These are phyloP conservation scores for Tipula confusa DNA, from an alignment of 2,888 invertebrate genomes.

Conservation along the genomic window DNA sequence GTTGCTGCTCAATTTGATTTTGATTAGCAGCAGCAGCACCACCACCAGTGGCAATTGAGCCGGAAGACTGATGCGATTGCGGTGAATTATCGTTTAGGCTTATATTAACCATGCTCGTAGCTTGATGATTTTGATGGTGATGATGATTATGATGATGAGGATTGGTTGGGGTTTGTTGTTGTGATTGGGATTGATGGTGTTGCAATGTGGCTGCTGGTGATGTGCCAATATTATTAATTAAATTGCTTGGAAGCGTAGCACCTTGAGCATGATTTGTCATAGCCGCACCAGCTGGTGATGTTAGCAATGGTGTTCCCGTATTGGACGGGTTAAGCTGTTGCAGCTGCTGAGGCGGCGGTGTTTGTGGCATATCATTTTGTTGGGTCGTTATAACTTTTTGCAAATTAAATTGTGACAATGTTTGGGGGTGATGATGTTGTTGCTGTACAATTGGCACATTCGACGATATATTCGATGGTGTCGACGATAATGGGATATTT, in stretches of 20 bases:
- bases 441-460: conserved; percentile 20
- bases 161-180: conserved; percentile 32
- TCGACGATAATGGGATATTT: conserved; percentile 38
- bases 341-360: conserved; percentile 41
- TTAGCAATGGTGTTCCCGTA: conserved; percentile 45
- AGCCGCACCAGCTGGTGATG: conserved; percentile 54
- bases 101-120: conserved; percentile 35
- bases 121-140: conserved; percentile 32
- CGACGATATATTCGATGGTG: conserved; percentile 30
- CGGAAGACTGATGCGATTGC: conserved; percentile 13
- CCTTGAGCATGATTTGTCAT: conserved; percentile 48
- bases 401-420: conserved; percentile 38
- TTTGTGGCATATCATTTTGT: conserved; percentile 46
- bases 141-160: conserved; percentile 28
- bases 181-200: conserved; percentile 3
- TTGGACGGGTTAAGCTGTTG: conserved; percentile 48
- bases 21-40: background rate
- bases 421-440: conserved; percentile 36
- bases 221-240: conserved; percentile 35
- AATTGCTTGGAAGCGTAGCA: conserved; percentile 41
- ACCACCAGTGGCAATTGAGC: background rate
- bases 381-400: conserved; percentile 45
- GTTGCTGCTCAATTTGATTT: conserved; percentile 26
- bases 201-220: background rate
- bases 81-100: conserved; percentile 10